Evolutionary conservation across 2,113 vertebrate species (phyloP), one percentile per base, ranked within the genome.

Genomic region (Pterocles burchelli): DNA sequence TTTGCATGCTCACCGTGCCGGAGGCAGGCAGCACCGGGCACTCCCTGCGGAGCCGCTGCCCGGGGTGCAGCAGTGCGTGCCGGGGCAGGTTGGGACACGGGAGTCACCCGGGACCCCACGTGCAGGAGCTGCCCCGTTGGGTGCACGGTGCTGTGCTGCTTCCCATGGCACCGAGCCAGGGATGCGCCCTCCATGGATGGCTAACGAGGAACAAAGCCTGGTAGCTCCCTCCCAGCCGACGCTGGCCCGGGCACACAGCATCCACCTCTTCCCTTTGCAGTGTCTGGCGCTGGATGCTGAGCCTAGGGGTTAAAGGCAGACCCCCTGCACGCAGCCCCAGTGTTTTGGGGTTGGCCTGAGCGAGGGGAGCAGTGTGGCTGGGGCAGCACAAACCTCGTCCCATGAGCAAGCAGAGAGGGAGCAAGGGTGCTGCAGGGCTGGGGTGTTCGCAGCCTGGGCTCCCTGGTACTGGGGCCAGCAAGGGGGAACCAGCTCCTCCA

Each of bases 271-370:
- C 10, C 34, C 41, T 46, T 10, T 8, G 11, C 52, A 15, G 52
- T 36, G n/a, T 17, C 29, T 17, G 18, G 63, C 8, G 0, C 22
- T 38, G 54, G 22, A 26, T 16, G 28, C 26, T 11, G 1, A 72
- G 36, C 34, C 41, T 3, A 15, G 31, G 25, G 45, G 67, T 19
- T 9, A 6, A 59, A 36, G 33, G 43, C 26, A 3, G 33, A 10
- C 22, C 38, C 54, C 16, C 4, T 3, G 11, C 22, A 6, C 2
- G 0, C 29, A 43, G 51, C 29, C 3, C 1, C 8, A 6, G 66
- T 10, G n/a, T 4, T 54, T 33, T 22, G 43, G 55, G 73, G n/a
- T 45, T 33, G 11, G 55, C 55, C 71, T 26, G 38, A 57, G 22
- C 52, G 15, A 14, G 17, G 41, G 41, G 36, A 46, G 17, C 71